These are phyloP conservation scores for Galaxias olidus DNA, from an alignment of 2,797 vertebrate species.

Conservation along the genomic window DNA sequence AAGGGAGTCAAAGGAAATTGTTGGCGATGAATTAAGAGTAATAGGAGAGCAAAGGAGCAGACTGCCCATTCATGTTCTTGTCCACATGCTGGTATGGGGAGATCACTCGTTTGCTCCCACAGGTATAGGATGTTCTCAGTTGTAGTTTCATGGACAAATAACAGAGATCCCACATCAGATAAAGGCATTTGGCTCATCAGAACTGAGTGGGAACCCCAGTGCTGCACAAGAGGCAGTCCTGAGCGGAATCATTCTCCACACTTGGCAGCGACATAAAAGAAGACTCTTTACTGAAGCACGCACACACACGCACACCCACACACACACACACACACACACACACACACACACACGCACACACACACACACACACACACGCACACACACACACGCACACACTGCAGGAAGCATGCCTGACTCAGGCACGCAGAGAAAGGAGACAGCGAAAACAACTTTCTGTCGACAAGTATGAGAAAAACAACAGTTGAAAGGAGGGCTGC, in stretches of 20 bases:
- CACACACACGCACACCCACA: slow-evolving; percentile 50
- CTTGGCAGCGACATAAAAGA: slow-evolving; percentile 81
- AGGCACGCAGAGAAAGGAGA: slow-evolving; percentile 67
- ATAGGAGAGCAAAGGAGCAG: slow-evolving; percentile 56
- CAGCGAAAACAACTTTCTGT: slow-evolving; percentile 76
- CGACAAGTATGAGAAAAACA: slow-evolving; percentile 75
- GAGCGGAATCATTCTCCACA: slow-evolving; percentile 71
- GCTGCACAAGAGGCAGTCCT: slow-evolving; percentile 70
- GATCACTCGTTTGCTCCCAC: slow-evolving; percentile 67
- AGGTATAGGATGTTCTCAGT: slow-evolving; percentile 77
- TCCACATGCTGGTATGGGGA: slow-evolving; percentile 65
- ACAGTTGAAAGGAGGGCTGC: slow-evolving; percentile 67
- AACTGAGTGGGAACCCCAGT: slow-evolving; percentile 72
- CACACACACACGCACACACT: slow-evolving; percentile 17
- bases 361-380: slow-evolving; percentile 4
- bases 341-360: slow-evolving; percentile 25
- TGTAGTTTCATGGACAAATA: slow-evolving; percentile 81
- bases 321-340: slow-evolving; percentile 48
- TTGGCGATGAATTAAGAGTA: slow-evolving; percentile 59
- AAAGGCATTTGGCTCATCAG: slow-evolving; percentile 72
- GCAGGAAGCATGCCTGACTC: slow-evolving; percentile 73
- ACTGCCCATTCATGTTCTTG: slow-evolving; percentile 60
- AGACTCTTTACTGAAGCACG: slow-evolving; percentile 64
- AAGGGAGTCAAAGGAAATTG: slow-evolving; percentile 45
- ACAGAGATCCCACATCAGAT: slow-evolving; percentile 78